Percentiles rank a stretch among this genome's conserved stretches.
Evolutionary conservation across 2,113 vertebrate species (phyloP).

Genomic region (Aldabrachelys gigantea): DNA sequence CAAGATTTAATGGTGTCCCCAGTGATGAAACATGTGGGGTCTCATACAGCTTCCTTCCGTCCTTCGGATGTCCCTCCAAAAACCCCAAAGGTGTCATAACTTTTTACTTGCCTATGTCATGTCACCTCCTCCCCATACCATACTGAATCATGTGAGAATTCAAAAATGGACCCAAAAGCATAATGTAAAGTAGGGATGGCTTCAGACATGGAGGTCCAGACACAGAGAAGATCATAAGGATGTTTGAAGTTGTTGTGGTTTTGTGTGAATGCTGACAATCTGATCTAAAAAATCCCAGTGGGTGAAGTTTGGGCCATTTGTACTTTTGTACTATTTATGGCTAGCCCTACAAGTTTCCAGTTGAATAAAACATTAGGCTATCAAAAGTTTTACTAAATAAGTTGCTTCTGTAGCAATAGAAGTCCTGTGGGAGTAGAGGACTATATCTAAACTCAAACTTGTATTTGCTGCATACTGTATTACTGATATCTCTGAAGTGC

Average conservation of each 20-base stretch:
- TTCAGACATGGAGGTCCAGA: neutral
- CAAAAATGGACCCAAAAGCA: neutral
- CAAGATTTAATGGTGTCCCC: neutral
- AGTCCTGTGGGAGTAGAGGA: neutral
- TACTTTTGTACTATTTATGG: neutral
- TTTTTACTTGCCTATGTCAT: neutral
- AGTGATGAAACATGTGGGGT: neutral
- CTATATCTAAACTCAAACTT: neutral
- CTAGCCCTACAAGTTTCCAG: neutral
- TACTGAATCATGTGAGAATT: fast-evolving
- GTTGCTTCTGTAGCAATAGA: neutral
- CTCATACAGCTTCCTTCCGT: neutral
- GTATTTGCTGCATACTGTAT: neutral
- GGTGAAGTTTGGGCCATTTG: neutral
- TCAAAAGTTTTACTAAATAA: neutral
- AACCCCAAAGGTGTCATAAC: neutral
- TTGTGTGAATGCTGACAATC: neutral
- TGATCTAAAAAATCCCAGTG: neutral
- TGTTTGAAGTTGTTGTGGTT: neutral
- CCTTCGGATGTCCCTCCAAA: neutral
- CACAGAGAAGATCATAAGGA: neutral
- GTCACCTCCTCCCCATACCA: neutral
- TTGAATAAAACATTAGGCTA: neutral
- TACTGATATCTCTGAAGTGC: neutral
- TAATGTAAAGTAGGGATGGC: neutral